These are phyloP conservation scores for Onthophagus taurus DNA, from an alignment of 1,140 invertebrate genomes.

Conservation along the genomic window DNA sequence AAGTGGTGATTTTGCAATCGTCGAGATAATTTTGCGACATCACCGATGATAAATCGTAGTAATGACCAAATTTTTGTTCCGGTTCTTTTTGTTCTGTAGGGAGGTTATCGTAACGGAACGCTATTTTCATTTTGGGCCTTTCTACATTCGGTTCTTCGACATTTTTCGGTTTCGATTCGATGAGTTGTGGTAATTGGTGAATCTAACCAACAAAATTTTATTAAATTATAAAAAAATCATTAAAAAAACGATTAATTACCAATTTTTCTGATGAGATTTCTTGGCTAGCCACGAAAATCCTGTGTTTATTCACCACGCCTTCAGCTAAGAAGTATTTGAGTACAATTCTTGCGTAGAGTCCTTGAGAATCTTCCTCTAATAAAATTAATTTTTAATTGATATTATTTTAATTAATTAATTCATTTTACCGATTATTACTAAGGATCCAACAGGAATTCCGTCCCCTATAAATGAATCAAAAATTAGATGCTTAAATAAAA, in stretches of 20 bases:
- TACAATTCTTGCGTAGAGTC: constrained; percentile 62
- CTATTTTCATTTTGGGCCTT: constrained; percentile 66
- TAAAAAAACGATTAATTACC: constrained; percentile 35
- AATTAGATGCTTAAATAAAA: constrained; percentile 22
- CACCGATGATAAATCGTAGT: constrained; percentile 67
- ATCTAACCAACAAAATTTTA: constrained; percentile 28
- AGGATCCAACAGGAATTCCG: constrained; percentile 50
- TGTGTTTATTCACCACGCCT: not conserved
- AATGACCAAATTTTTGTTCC: constrained; percentile 51
- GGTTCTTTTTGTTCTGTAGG: constrained; percentile 32
- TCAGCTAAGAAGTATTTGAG: constrained; percentile 65
- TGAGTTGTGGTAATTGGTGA: constrained; percentile 40
- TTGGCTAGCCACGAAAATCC: constrained; percentile 45
- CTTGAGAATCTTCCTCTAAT: constrained; percentile 72
- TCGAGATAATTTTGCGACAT: constrained; percentile 52
- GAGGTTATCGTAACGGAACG: constrained; percentile 75
- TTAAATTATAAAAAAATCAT: constrained; percentile 12
- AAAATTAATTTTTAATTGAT: constrained; percentile 26
- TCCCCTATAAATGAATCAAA: constrained; percentile 39
- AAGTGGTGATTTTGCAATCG: constrained; percentile 41
- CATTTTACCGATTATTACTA: constrained; percentile 46
- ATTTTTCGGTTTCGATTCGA: constrained; percentile 20
- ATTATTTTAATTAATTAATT: constrained; percentile 4
- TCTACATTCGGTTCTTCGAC: constrained; percentile 28
- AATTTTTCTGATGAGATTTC: constrained; percentile 56